Percentiles rank a stretch among this genome's conserved stretches.
Conservation (phyloP, 2,888 invertebrate species). For the Allygus modestus region DNA sequence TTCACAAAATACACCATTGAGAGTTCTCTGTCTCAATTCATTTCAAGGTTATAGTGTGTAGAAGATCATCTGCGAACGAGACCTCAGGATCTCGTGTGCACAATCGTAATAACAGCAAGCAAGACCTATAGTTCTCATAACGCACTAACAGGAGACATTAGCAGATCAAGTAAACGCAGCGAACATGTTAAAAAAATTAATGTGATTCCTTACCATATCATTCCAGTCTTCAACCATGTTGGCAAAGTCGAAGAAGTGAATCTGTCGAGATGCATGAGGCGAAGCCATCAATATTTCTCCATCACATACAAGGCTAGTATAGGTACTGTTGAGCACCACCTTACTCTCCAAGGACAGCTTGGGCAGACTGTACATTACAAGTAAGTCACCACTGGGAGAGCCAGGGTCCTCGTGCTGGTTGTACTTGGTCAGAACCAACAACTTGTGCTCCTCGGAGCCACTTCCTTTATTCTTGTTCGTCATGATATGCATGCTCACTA, state of each 20-base stretch:
- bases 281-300: background rate
- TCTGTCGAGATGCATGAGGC: conserved; percentile 48
- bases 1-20: no score
- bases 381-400: conserved; percentile 5
- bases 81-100: no score
- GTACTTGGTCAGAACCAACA: conserved; percentile 33
- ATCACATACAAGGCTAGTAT: conserved; percentile 2
- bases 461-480: background rate
- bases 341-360: background rate
- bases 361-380: conserved; percentile 32
- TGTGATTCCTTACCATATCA: no score
- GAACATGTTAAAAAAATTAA: no score
- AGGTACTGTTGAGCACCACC: background rate
- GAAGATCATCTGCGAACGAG: no score
- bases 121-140: no score
- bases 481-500: conserved; percentile 42
- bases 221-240: background rate
- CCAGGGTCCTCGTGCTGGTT: background rate
- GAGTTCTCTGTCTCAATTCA: no score
- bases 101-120: no score
- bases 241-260: conserved; percentile 16
- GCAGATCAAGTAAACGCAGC: no score
- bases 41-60: no score
- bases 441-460: background rate
- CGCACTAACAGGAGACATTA: no score